Evolutionary conservation across 2,113 vertebrate genomes (phyloP).

Genomic region (Hoplias malabaricus): DNA sequence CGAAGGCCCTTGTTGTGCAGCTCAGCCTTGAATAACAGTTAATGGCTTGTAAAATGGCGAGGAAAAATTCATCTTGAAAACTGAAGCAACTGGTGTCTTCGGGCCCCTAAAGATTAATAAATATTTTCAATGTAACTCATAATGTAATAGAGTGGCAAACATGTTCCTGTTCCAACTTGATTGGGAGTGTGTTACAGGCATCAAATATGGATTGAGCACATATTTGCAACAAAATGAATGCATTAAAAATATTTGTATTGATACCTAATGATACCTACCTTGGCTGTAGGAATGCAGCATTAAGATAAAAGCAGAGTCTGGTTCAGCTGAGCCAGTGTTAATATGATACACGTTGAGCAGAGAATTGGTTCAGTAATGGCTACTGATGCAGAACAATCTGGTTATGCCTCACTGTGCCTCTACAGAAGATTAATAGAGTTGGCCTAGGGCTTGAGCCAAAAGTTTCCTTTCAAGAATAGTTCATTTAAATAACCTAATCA

Average conservation of each 20-base stretch:
- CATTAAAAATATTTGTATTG: neutral
- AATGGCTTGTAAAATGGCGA: too few species aligned
- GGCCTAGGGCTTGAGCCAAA: constrained; percentile 23
- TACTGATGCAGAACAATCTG: constrained; percentile 33
- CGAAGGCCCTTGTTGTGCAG: too few species aligned
- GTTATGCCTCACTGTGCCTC: constrained; percentile 11
- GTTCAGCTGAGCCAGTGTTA: neutral
- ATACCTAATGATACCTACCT: neutral
- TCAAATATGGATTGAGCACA: too few species aligned
- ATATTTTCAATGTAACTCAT: too few species aligned
- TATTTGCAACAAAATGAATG: neutral
- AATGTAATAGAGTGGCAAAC: too few species aligned
- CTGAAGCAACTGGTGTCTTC: too few species aligned
- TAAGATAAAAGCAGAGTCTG: neutral
- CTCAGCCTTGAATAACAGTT: too few species aligned
- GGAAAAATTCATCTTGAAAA: too few species aligned
- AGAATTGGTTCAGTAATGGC: neutral
- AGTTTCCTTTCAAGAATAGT: constrained; percentile 19
- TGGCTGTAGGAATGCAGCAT: neutral
- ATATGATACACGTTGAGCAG: constrained; percentile 15
- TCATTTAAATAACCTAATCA: neutral
- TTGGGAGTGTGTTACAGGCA: too few species aligned
- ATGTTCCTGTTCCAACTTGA: too few species aligned
- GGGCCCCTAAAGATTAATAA: too few species aligned
- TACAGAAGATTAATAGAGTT: constrained; percentile 24